Percentiles rank a stretch among this genome's conserved stretches.
Conservation (phyloP, 2,113 vertebrate species). For the Serranochromis macrocephalus region DNA sequence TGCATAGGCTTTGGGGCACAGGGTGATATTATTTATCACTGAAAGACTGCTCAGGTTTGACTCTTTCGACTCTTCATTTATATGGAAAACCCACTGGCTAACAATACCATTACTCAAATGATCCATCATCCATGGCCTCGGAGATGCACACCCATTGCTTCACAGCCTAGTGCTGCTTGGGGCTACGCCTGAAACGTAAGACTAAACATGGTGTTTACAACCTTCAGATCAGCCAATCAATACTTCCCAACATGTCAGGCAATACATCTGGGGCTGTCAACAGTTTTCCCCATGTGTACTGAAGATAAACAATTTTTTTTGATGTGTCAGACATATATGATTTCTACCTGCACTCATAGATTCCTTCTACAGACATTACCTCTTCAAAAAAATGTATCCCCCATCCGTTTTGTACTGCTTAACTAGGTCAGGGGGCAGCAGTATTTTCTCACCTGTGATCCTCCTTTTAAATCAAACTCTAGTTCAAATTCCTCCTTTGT, state of each 20-base stretch:
- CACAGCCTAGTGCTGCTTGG: not conserved
- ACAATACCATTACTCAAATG: constrained; percentile 24
- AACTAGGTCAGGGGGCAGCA: not conserved
- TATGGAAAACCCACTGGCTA: constrained; percentile 28
- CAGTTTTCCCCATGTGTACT: not conserved
- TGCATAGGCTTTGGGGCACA: not conserved
- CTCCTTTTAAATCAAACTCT: not conserved
- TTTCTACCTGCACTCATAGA: not conserved
- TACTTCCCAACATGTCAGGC: not conserved
- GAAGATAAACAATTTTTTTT: not conserved
- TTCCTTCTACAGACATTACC: not conserved
- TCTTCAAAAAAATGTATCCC: not conserved
- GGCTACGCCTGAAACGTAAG: constrained; percentile 4
- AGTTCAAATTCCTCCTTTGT: not conserved
- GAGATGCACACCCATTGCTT: constrained; percentile 4
- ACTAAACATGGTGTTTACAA: constrained; percentile 15
- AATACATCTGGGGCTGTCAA: not conserved
- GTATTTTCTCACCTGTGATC: not conserved
- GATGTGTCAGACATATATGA: not conserved
- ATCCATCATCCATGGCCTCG: constrained; percentile 28
- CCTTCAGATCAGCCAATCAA: constrained; percentile 8
- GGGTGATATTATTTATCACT: not conserved
- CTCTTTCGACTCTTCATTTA: constrained; percentile 36
- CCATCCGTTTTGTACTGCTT: not conserved
- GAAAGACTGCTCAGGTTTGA: constrained; percentile 10